These are phyloP conservation scores for Telmatochromis brachygnathus DNA, from an alignment of 2,113 vertebrate species.

Conservation along the genomic window DNA sequence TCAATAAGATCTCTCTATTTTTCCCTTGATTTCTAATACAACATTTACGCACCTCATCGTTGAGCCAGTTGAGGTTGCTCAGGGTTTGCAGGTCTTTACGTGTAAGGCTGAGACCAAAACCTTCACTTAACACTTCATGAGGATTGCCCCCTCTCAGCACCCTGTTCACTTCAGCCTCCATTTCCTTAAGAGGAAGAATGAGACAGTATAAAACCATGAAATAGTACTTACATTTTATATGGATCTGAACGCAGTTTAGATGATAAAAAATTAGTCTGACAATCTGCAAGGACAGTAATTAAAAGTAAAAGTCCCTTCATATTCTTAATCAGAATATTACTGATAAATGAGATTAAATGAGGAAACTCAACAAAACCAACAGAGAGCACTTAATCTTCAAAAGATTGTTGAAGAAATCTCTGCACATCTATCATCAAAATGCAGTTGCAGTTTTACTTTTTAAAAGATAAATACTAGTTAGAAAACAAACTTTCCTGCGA, in stretches of 20 bases:
- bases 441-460: not conserved
- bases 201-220: not conserved
- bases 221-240: not conserved
- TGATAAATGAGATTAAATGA: not conserved
- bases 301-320: not conserved
- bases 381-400: not conserved
- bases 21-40: not conserved
- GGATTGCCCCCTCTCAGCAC: slow-evolving; percentile 79
- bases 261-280: not conserved
- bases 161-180: slow-evolving; percentile 82
- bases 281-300: not conserved
- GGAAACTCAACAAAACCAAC: not conserved
- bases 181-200: slow-evolving; percentile 69
- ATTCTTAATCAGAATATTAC: not conserved
- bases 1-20: slow-evolving; percentile 51
- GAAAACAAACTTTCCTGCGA: not conserved
- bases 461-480: not conserved
- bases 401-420: not conserved
- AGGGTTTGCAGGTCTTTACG: slow-evolving; percentile 96
- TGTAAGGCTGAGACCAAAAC: slow-evolving; percentile 89
- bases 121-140: slow-evolving; percentile 91
- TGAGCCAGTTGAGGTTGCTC: slow-evolving; percentile 93
- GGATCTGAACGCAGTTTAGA: rapidly evolving
- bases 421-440: not conserved
- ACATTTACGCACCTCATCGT: slow-evolving; percentile 82